Base-by-base conservation (phyloP, 2,113 vertebrate genomes). In the Prinia subflava region DNA sequence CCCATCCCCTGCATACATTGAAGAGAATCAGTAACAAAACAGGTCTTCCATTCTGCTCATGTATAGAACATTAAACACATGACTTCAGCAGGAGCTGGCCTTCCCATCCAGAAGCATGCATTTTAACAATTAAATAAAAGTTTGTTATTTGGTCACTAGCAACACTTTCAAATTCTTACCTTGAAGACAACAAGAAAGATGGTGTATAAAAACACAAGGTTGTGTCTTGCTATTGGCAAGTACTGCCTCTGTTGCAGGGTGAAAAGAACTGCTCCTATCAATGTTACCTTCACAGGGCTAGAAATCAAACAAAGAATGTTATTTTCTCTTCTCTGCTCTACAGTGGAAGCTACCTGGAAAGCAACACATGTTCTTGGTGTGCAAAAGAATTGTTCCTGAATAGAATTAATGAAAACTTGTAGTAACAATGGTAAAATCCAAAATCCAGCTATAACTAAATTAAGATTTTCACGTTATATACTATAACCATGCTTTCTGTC, bases 231-330 rank as follows among this genome's bases (percentile, higher is more conserved):
- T 56, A 99, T 57, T 27, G 98, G 98, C 81, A 99, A 98, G 89
- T 98, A 98, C 17, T 97, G 92, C 35, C 94, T 97, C 59, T 98
- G 98, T 97, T 99, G 99, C 82, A 99, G 97, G 25, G 99, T 98
- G 90, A 99, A 99, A 94, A 99, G 95, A 95, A 99, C 95, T 33
- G 99, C 98, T 78, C 99, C 99, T 21, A 99, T 90, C 96, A 99
- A 97, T 80, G 98, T 99, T 87, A 99, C 94, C 97, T 99, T 99
- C 67, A 99, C 98, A 78, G 99, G 98, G 95, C 99, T 99, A 94
- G 60, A 98, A 98, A 96, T 52, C 69, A 96, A 97, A 90, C 49
- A 95, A 92, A 95, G 10, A 69, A 49, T 22, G 19, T 92, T 82
- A 96, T 70, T 82, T 89, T 94, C 33, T 78, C 60, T 74, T 67